Evolutionary conservation across 2,888 invertebrate species (phyloP), one percentile per base, ranked within the genome.

Genomic region (Hemithea aestivaria): DNA sequence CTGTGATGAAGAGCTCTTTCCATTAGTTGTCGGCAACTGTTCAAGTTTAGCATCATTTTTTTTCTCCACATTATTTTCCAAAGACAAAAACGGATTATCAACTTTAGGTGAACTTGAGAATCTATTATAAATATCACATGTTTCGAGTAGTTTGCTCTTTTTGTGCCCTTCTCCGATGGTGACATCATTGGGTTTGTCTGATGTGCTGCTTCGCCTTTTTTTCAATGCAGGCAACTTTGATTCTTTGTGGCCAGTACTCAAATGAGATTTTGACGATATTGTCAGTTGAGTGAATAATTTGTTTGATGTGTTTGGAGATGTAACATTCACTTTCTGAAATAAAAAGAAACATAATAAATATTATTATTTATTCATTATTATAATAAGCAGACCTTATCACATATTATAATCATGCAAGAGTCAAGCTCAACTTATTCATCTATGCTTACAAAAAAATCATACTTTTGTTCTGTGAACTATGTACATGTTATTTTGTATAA

Each of bases 201-300:
- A 87, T 9, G 87, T 80, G 44, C 88, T 87, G 45, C 87, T 76
- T 35, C 88, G 59, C 50, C 88, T 68, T 50, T 84, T 87, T 50
- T 88, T 88, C 16, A 79, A 48, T 2, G 76, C 82, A 2, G 84
- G 82, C 9, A 77, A 24, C 56, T 81, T 85, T 20, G 67, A 37
- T 36, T 85, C 87, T 43, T 85, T 85, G n/a, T 79, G 75, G 28
- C 58, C 51, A 35, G 61, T 56, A 54, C 65, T 65, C 40, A 65
- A 57, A 16, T 73, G 67, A 10, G 75, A 65, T 51, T 85, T 87
- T 8, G 85, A 64, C 16, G 84, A 87, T 62, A 87, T 87, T 45
- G 87, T 87, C 24, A 87, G 53, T 48, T 87, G 87, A 22, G 83
- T 85, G 43, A 83, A 87, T 16, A 87, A 53, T 59, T 87, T 87